These are phyloP conservation scores for Oryzaephilus surinamensis DNA, from an alignment of 1,140 invertebrate genomes.

Conservation along the genomic window DNA sequence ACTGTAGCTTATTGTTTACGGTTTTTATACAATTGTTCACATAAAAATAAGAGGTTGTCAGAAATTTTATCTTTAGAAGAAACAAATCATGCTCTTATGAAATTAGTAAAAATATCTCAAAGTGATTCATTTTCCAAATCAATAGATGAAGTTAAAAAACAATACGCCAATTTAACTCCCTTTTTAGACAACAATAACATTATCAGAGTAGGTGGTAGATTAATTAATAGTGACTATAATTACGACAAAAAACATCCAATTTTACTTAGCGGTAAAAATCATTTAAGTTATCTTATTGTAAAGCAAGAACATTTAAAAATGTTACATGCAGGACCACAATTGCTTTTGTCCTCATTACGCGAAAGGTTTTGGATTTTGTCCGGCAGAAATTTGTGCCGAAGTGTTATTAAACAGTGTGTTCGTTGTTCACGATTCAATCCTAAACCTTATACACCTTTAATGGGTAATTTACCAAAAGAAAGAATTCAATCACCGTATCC, in stretches of 20 bases:
- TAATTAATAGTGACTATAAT: slow-evolving; percentile 15
- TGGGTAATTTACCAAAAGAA: slow-evolving; percentile 29
- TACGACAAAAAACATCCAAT: slow-evolving; percentile 16
- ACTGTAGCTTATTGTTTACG: background rate
- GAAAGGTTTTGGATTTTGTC: slow-evolving; percentile 12
- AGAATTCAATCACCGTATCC: slow-evolving; percentile 20
- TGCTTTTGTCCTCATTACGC: too few species aligned
- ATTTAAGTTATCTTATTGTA: slow-evolving; percentile 12
- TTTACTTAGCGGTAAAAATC: slow-evolving; percentile 10
- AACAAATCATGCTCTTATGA: too few species aligned
- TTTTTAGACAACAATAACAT: slow-evolving; percentile 19
- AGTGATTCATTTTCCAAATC: slow-evolving; percentile 1
- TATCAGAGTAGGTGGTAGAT: slow-evolving; percentile 23
- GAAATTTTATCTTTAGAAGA: too few species aligned
- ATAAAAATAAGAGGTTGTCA: too few species aligned
- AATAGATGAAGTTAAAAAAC: slow-evolving; percentile 4
- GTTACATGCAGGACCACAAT: too few species aligned
- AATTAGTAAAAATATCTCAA: too few species aligned
- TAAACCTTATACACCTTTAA: slow-evolving; percentile 15
- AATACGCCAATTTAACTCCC: slow-evolving; percentile 11
- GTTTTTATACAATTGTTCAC: slow-evolving; percentile 1
- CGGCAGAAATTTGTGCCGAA: too few species aligned
- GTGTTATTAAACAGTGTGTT: too few species aligned
- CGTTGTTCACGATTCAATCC: slow-evolving; percentile 10
- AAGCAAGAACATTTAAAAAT: slow-evolving; percentile 9